Evolutionary conservation across 2,888 invertebrate species (phyloP).

Genomic region (Rutpela maculata): DNA sequence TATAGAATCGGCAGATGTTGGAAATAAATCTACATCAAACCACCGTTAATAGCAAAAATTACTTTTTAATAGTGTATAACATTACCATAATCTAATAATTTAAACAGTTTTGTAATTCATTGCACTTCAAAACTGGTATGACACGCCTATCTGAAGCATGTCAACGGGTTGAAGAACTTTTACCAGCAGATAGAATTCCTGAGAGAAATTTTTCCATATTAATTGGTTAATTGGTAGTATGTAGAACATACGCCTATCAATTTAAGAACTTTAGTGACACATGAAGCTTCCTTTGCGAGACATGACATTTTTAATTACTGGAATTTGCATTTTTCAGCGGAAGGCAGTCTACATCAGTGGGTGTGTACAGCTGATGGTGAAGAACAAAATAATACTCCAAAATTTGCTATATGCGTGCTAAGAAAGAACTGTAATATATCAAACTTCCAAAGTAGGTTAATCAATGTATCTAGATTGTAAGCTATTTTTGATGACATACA

Average conservation of each 20-base stretch:
- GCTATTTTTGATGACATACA: neutral
- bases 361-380: too few species aligned
- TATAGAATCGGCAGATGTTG: neutral
- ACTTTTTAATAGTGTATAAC: neutral
- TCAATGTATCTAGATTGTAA: neutral
- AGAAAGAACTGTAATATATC: neutral
- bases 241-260: neutral
- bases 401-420: neutral
- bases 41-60: neutral
- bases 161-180: neutral
- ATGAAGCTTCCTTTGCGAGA: neutral
- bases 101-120: neutral
- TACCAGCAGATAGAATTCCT: neutral
- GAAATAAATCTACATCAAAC: neutral
- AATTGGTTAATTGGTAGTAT: neutral
- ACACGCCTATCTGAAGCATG: neutral
- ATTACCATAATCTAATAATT: neutral
- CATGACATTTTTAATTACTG: neutral
- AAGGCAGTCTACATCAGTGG: neutral
- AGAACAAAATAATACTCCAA: neutral
- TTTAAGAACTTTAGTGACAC: neutral
- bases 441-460: neutral
- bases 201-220: neutral
- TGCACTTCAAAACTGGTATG: neutral
- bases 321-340: neutral